Percentiles rank a stretch among this genome's conserved stretches.
Evolutionary conservation across 2,888 invertebrate species (phyloP).

Genomic region (Keiferia lycopersicella): DNA sequence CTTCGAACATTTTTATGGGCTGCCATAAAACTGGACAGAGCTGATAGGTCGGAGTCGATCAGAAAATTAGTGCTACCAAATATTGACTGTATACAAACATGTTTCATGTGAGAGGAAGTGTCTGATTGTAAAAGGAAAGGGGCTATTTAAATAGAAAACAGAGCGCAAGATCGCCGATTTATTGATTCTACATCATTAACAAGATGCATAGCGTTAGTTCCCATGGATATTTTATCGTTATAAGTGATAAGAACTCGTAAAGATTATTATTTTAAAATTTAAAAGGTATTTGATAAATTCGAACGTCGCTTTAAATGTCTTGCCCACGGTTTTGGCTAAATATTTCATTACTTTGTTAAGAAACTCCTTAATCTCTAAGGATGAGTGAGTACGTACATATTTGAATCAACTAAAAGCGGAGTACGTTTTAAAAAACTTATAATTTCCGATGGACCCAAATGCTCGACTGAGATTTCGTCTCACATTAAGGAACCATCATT

Average conservation of each 20-base stretch:
- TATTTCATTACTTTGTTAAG: too few species aligned
- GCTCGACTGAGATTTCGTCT: slow-evolving; percentile 60
- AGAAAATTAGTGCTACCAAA: slow-evolving; percentile 37
- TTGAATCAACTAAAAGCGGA: neutral
- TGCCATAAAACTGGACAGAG: slow-evolving; percentile 53
- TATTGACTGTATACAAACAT: slow-evolving; percentile 29
- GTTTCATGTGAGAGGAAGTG: slow-evolving; percentile 27
- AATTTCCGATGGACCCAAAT: slow-evolving; percentile 61
- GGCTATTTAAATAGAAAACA: slow-evolving; percentile 27
- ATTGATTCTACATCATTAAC: slow-evolving; percentile 11
- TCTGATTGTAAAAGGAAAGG: slow-evolving; percentile 29
- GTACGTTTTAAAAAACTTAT: slow-evolving; percentile 33
- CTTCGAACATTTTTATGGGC: slow-evolving; percentile 53
- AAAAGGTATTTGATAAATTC: too few species aligned
- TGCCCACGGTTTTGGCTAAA: too few species aligned
- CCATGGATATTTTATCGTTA: neutral
- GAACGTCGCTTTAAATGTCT: too few species aligned
- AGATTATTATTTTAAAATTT: too few species aligned
- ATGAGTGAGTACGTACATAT: neutral
- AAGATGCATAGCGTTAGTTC: slow-evolving; percentile 2
- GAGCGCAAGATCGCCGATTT: slow-evolving; percentile 9
- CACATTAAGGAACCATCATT: slow-evolving; percentile 58
- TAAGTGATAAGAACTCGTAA: neutral
- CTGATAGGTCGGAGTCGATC: slow-evolving; percentile 31
- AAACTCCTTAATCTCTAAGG: too few species aligned